Percentiles rank a stretch among this genome's conserved stretches.
These are phyloP conservation scores for Ecliptopera silaceata DNA, from an alignment of 2,888 invertebrate species.

Conservation along the genomic window DNA sequence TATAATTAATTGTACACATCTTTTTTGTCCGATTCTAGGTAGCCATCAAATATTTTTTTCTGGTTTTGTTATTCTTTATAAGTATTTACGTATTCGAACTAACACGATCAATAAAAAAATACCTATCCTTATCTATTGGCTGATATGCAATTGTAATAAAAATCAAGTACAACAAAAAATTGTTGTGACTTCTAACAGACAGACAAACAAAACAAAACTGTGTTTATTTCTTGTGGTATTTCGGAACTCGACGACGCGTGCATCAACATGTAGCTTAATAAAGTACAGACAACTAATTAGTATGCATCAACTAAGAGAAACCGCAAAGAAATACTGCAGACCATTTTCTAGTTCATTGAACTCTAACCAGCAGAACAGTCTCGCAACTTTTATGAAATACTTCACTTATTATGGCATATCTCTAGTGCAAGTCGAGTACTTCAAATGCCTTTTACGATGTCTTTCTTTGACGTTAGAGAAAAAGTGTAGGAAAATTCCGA, in stretches of 20 bases:
- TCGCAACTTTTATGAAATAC: conserved; percentile 8
- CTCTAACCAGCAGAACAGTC: not conserved
- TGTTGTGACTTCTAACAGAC: too few species aligned
- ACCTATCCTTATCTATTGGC: too few species aligned
- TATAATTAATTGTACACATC: too few species aligned
- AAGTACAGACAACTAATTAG: conserved; percentile 18
- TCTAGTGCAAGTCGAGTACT: conserved; percentile 12
- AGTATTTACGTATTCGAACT: too few species aligned
- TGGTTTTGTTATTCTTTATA: too few species aligned
- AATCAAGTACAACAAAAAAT: too few species aligned
- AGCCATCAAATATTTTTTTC: too few species aligned
- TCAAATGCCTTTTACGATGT: conserved; percentile 20
- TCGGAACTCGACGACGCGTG: not conserved
- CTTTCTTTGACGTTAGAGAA: conserved; percentile 25
- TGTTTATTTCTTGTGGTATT: too few species aligned
- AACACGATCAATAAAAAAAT: too few species aligned
- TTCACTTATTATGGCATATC: conserved; percentile 8
- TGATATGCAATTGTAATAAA: too few species aligned
- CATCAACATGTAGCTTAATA: not conserved
- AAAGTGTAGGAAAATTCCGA: conserved; percentile 44
- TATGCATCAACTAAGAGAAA: conserved; percentile 26
- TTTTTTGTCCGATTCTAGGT: too few species aligned
- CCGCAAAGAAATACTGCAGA: conserved; percentile 17
- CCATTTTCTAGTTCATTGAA: conserved; percentile 15
- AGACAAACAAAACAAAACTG: too few species aligned